phyloP scores from a whole-genome alignment of 2,888 invertebrate species.

The Willowsia nigromaculata region DNA sequence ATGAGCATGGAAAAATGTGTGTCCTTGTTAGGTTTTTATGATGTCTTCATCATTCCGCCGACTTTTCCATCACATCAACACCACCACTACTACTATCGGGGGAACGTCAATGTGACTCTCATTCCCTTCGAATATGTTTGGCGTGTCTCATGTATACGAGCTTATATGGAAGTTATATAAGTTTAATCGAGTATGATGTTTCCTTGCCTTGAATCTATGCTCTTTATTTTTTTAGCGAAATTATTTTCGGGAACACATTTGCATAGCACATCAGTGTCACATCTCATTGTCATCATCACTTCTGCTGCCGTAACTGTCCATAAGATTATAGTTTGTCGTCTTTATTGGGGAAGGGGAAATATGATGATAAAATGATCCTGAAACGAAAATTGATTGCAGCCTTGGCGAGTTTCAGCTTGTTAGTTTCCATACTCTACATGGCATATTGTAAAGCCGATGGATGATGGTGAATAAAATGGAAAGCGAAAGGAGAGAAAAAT shows the following conservation, averaged over 20 bases:
- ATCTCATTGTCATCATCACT: not conserved
- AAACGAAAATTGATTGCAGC: slow-evolving; percentile 12
- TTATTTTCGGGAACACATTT: not conserved
- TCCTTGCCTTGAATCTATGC: not conserved
- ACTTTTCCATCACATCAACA: not conserved
- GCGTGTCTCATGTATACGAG: not conserved
- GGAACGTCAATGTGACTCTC: no score
- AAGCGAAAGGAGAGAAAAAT: not conserved
- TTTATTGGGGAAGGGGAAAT: not conserved
- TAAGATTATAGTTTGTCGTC: not conserved
- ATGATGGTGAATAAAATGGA: not conserved
- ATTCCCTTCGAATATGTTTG: not conserved
- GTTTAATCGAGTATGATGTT: not conserved
- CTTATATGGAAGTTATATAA: not conserved
- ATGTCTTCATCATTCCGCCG: not conserved
- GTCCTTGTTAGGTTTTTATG: slow-evolving; percentile 8
- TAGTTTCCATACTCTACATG: not conserved
- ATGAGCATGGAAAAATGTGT: not conserved
- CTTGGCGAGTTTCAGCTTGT: not conserved
- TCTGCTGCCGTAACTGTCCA: not conserved
- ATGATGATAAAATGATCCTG: not conserved
- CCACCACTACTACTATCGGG: not conserved
- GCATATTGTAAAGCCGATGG: not conserved
- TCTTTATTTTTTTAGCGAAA: not conserved
- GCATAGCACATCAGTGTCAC: not conserved